Conservation (phyloP, 2,797 vertebrate species). For the Sphaeramia orbicularis region DNA sequence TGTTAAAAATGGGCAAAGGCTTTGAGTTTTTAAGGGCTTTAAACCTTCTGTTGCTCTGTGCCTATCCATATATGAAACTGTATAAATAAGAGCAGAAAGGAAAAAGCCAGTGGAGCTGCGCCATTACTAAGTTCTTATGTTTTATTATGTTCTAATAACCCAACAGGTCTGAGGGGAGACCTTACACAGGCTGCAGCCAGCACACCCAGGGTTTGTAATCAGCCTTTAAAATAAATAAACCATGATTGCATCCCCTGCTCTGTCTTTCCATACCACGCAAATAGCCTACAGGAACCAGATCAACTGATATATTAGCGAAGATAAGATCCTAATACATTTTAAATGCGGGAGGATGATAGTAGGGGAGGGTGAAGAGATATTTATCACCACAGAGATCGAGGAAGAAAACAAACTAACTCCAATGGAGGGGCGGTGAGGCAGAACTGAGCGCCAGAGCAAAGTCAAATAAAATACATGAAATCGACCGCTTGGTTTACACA, state of each 20-base stretch:
- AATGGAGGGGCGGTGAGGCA: constrained; percentile 9
- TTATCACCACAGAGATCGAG: constrained; percentile 30
- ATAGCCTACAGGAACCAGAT: constrained; percentile 52
- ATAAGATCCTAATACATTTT: constrained; percentile 59
- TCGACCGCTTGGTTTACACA: constrained; percentile 8
- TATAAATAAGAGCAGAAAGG: constrained; percentile 31
- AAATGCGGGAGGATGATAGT: constrained; percentile 20
- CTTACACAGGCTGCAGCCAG: constrained; percentile 10
- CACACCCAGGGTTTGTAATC: constrained; percentile 57
- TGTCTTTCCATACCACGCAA: constrained; percentile 38
- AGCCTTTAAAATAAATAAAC: constrained; percentile 69
- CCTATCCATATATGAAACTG: constrained; percentile 23
- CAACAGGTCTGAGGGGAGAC: constrained; percentile 34
- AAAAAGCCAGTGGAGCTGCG: constrained; percentile 25
- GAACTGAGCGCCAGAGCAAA: constrained; percentile 25
- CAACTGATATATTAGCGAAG: constrained; percentile 49
- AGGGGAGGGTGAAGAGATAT: constrained; percentile 9
- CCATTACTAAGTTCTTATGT: constrained; percentile 11
- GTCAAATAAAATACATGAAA: constrained; percentile 41
- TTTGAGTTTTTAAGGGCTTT: background rate
- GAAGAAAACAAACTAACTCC: constrained; percentile 27
- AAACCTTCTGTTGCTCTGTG: constrained; percentile 12
- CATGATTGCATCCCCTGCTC: constrained; percentile 37
- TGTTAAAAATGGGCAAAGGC: background rate
- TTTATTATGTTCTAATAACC: constrained; percentile 54